Evolutionary conservation across 2,113 vertebrate species (phyloP).

Genomic region (Rhombomys opimus): DNA sequence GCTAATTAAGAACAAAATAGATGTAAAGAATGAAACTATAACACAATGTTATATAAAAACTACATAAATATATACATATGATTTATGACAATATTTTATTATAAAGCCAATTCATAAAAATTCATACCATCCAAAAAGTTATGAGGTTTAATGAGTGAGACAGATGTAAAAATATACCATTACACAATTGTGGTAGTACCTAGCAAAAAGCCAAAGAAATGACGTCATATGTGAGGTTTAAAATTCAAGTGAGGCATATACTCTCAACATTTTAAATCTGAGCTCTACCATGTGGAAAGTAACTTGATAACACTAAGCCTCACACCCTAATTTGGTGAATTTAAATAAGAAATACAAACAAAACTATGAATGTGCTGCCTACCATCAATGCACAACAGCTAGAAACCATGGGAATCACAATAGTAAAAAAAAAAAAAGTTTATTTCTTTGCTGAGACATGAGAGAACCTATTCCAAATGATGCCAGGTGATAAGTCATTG

Average conservation of each 20-base stretch:
- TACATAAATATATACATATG: neutral
- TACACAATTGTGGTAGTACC: neutral
- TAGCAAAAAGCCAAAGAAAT: neutral
- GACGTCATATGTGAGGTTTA: neutral
- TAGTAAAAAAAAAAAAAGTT: neutral
- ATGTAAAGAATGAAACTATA: neutral
- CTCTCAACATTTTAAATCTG: neutral
- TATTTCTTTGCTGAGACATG: neutral
- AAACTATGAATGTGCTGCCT: neutral
- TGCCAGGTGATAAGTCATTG: fast-evolving
- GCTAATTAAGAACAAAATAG: neutral
- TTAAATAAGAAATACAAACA: neutral
- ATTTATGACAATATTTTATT: neutral
- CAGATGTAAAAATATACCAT: neutral
- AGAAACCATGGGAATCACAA: neutral
- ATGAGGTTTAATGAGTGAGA: neutral
- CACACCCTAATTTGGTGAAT: neutral
- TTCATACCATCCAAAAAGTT: neutral
- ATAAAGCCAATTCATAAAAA: neutral
- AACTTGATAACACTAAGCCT: neutral
- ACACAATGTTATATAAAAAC: neutral
- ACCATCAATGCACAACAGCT: neutral
- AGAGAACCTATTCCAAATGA: neutral
- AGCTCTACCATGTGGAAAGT: neutral
- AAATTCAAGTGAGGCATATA: neutral